Percentiles rank a stretch among this genome's conserved stretches.
Evolutionary conservation across 1,140 invertebrate genomes (phyloP).

Genomic region (Condylostylus longicornis): DNA sequence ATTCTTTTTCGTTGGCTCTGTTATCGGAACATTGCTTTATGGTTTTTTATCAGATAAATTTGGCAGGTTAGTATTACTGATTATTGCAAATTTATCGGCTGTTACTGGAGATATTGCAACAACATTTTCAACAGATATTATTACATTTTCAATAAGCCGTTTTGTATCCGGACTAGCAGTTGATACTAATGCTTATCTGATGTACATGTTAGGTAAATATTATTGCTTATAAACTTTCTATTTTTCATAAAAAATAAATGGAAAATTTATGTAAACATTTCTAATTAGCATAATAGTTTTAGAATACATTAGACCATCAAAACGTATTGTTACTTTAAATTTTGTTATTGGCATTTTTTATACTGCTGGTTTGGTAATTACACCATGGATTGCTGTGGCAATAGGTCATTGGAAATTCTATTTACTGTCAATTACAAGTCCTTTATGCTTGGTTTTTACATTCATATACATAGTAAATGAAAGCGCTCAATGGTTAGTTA

Average conservation of each 20-base stretch:
- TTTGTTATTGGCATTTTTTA: conserved; percentile 40
- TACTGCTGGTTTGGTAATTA: conserved; percentile 34
- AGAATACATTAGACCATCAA: conserved; percentile 40
- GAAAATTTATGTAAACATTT: not conserved
- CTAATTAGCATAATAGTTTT: conserved; percentile 28
- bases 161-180: conserved; percentile 40
- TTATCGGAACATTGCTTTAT: conserved; percentile 38
- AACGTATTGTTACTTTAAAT: conserved; percentile 39
- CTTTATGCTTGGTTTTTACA: conserved; percentile 24
- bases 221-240: not conserved
- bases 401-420: conserved; percentile 37
- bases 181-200: conserved; percentile 42
- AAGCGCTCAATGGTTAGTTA: conserved; percentile 45
- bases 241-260: not conserved
- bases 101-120: conserved; percentile 38
- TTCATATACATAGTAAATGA: conserved; percentile 38
- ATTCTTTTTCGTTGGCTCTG: conserved; percentile 42
- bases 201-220: conserved; percentile 41
- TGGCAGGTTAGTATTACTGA: conserved; percentile 39
- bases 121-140: conserved; percentile 30
- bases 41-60: conserved; percentile 39
- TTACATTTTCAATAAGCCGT: conserved; percentile 33
- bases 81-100: conserved; percentile 36
- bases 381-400: conserved; percentile 39
- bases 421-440: conserved; percentile 35